Evolutionary conservation across 2,113 vertebrate genomes (phyloP).

Genomic region (Lepus europaeus): DNA sequence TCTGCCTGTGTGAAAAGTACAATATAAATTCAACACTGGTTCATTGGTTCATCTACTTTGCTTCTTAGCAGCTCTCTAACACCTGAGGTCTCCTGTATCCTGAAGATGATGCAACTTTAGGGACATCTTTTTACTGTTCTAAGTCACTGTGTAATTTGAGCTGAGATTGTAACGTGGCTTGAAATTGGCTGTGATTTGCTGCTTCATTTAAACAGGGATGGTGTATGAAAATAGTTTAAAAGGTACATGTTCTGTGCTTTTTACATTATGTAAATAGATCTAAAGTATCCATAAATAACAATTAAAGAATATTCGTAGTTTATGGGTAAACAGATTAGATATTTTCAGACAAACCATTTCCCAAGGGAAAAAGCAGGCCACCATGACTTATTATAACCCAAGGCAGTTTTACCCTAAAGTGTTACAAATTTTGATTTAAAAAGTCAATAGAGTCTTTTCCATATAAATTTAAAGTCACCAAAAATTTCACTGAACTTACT

Average conservation of each 20-base stretch:
- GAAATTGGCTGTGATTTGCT: conserved; percentile 80
- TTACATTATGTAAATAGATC: conserved; percentile 69
- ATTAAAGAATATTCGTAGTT: conserved; percentile 54
- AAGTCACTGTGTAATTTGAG: conserved; percentile 74
- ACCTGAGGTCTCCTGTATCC: conserved; percentile 70
- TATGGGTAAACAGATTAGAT: conserved; percentile 68
- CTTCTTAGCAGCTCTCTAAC: conserved; percentile 79
- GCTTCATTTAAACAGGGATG: conserved; percentile 81
- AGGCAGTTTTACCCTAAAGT: conserved; percentile 61
- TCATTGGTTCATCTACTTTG: conserved; percentile 83
- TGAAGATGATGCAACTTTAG: conserved; percentile 72
- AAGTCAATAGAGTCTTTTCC: conserved; percentile 73
- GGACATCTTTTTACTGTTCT: conserved; percentile 71
- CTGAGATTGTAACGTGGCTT: conserved; percentile 72
- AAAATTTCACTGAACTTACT: conserved; percentile 82
- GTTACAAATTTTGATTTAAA: conserved; percentile 70
- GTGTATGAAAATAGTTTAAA: conserved; percentile 66
- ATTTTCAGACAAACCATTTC: conserved; percentile 44
- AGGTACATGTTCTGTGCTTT: conserved; percentile 63
- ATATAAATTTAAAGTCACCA: conserved; percentile 71
- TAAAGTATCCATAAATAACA: conserved; percentile 64
- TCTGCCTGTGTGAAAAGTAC: conserved; percentile 82
- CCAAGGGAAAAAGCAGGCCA: conserved; percentile 43
- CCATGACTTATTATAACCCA: conserved; percentile 62
- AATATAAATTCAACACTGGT: conserved; percentile 84